These are phyloP conservation scores for Heterodera filipjevi DNA, from an alignment of 2,888 invertebrate genomes.

Conservation along the genomic window DNA sequence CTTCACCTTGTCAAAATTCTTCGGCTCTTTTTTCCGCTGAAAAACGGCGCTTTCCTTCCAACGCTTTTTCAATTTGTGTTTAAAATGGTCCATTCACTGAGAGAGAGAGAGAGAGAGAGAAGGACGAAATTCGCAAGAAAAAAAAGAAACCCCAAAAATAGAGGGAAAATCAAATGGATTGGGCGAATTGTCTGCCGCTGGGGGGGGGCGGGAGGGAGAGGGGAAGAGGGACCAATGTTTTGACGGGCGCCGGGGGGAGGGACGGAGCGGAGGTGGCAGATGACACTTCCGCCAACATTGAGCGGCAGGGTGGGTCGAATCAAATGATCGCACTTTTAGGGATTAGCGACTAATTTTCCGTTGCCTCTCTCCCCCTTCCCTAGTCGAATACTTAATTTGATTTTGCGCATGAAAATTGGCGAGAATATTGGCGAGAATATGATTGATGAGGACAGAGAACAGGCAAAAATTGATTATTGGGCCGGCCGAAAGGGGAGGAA, in stretches of 20 bases:
- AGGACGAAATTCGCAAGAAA: not conserved
- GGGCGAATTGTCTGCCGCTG: not conserved
- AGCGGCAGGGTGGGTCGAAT: not conserved
- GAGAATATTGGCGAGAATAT: not conserved
- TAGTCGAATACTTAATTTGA: not conserved
- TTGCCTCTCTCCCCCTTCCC: not conserved
- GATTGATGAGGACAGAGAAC: not conserved
- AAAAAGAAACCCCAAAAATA: not conserved
- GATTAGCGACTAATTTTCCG: not conserved
- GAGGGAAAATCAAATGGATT: not conserved
- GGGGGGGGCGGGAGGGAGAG: not conserved
- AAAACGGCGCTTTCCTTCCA: not conserved
- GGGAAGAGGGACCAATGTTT: not conserved
- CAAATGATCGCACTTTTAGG: not conserved
- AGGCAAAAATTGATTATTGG: slow-evolving; percentile 6
- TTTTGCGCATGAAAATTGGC: not conserved
- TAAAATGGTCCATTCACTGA: not conserved
- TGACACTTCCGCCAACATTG: not conserved
- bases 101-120: not conserved
- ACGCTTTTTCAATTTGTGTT: not conserved
- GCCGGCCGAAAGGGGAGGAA: not conserved
- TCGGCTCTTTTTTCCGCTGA: not conserved
- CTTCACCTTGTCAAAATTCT: not conserved
- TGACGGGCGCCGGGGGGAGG: too few relatives aligned
- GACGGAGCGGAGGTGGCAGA: not conserved